Base-by-base conservation (phyloP, 2,797 vertebrate genomes). In the Echiichthys vipera region DNA sequence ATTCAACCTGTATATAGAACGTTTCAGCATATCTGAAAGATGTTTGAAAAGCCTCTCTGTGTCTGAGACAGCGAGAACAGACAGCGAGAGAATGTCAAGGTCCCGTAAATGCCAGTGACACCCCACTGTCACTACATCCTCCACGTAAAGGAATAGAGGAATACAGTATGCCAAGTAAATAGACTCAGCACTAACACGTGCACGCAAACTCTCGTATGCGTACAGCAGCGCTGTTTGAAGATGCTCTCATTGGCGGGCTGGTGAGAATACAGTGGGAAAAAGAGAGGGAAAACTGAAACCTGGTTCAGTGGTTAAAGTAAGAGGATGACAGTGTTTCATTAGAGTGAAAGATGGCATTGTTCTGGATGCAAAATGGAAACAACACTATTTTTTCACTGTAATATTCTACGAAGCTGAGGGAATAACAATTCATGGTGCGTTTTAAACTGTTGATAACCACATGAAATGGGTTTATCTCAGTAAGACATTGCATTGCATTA, bases 271-370 rank as follows among this genome's bases (percentile, higher is more conserved):
- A 8, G 57, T 2, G 20, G n/a, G 54, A 58, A 50, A 66, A 30
- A 24, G 46, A 46, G 66, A 72, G 45, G 47, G 12, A 8, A 58
- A 68, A 56, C 20, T 70, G 68, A 84, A 84, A 78, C 75, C 55
- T 47, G 79, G 43, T 61, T 69, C 57, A 83, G 45, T 65, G 77
- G 74, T 77, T 68, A 50, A 40, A 79, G 80, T 56, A 46, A 25
- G 67, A 77, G 80, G 77, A 81, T 81, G 77, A 43, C 71, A 55
- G 80, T 51, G 74, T 84, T 78, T 85, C 68, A 49, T 58, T 68
- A 54, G 65, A 71, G 69, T 89, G 80, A 89, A 87, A 77, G 85
- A 84, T 85, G 71, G 49, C 58, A 53, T 89, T 90, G 88, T 88
- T 84, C 71, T 49, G 27, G 49, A 50, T 15, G 47, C 55, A 62